A percentile compares a stretch with the other conserved stretches of the same genome.
These are phyloP conservation scores for Dioctria linearis DNA, from an alignment of 2,888 invertebrate species.

Conservation along the genomic window DNA sequence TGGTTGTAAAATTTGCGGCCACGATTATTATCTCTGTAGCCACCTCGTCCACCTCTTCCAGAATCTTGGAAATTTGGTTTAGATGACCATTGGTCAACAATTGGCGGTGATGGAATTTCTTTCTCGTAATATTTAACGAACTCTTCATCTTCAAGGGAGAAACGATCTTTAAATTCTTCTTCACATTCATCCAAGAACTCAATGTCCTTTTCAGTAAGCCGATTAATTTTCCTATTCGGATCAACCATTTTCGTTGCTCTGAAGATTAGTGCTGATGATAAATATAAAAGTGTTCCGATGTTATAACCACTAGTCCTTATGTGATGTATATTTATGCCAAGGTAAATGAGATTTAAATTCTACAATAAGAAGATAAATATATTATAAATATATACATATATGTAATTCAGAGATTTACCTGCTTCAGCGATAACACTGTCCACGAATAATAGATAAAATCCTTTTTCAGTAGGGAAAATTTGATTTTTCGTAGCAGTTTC, in stretches of 20 bases:
- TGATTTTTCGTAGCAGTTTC: conserved; percentile 63
- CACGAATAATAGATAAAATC: conserved; percentile 68
- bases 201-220: conserved; percentile 74
- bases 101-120: conserved; percentile 73
- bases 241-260: conserved; percentile 67
- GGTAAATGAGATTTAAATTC: conserved; percentile 27
- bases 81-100: conserved; percentile 74
- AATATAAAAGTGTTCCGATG: background rate
- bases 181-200: conserved; percentile 77
- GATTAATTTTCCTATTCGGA: conserved; percentile 71
- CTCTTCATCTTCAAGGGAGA: conserved; percentile 76
- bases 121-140: conserved; percentile 73
- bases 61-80: conserved; percentile 2
- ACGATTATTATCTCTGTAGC: conserved; percentile 44
- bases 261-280: background rate
- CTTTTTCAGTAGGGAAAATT: conserved; percentile 64
- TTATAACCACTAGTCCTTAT: conserved; percentile 32
- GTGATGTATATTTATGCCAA: conserved; percentile 12
- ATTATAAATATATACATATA: background rate
- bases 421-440: conserved; percentile 66
- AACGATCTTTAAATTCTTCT: conserved; percentile 76
- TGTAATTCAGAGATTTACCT: conserved; percentile 62
- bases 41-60: conserved; percentile 48
- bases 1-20: conserved; percentile 32
- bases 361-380: background rate